Conservation (phyloP, 2,888 invertebrate species). For the Ormyrus rosae region DNA sequence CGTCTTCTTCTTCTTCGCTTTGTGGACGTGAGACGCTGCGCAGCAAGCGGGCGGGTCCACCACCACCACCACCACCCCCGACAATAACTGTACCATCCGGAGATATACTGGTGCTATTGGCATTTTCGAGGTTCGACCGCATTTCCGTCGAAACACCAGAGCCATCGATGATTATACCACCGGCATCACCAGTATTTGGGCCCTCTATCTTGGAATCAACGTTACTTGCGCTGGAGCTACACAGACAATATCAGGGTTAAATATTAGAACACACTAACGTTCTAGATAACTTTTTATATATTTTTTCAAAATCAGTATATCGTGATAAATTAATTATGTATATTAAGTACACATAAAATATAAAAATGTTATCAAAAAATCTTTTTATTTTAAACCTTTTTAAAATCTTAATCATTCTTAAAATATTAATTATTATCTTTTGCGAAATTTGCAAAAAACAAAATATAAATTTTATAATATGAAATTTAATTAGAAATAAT, state of each 20-base stretch:
- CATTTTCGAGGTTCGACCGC: conserved; percentile 9
- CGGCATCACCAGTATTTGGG: background rate
- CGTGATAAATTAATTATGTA: no score
- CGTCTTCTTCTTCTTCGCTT: conserved; percentile 89
- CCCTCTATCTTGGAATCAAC: conserved; percentile 43
- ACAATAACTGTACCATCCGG: conserved; percentile 50
- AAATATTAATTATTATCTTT: background rate
- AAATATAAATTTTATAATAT: background rate
- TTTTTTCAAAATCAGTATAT: no score
- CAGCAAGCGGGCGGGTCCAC: conserved; percentile 72
- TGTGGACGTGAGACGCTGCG: conserved; percentile 83
- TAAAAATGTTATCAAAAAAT: no score
- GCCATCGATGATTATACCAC: background rate
- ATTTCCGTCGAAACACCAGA: background rate
- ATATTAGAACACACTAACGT: no score
- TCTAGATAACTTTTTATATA: no score
- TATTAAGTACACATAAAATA: no score
- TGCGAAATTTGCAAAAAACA: background rate
- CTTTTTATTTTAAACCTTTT: background rate
- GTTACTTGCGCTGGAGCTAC: conserved; percentile 15
- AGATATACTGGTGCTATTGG: conserved; percentile 22
- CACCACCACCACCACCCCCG: conserved; percentile 63
- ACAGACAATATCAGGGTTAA: background rate
- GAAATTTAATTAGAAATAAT: background rate
- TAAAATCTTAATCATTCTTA: background rate